Base-by-base conservation (phyloP, 92 coral and sea anemone genomes). In the Metridium senile region DNA sequence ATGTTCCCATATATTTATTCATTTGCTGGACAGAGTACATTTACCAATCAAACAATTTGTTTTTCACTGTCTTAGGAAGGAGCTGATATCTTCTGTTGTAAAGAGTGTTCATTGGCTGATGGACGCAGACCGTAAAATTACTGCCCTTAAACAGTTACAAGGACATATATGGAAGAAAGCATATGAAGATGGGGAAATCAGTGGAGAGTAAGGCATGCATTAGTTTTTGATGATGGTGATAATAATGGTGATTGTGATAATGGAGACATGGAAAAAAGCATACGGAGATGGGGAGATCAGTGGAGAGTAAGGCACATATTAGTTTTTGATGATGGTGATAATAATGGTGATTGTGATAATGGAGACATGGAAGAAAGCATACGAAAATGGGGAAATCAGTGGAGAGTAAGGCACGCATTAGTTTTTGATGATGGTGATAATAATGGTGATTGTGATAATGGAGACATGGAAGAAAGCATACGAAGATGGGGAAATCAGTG, bases 141-240 rank as follows among this genome's bases (percentile, higher is more conserved):
- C 90, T 62, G 88, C 93, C 35, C 68, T 89, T 10, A 89, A 89
- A 75, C 93, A 89, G 35, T 90, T 89, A 9, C 93, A 89, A 70
- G 93, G 93, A 20, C 93, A 89, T 51, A 89, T 89, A 53, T 89
- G 93, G 93, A 86, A 71, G 58, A 83, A 86, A 53, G 93, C 82
- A 25, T 89, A 82, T 71, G 88, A 77, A 11, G 77, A 75, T 82
- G 88, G 90, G 51, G 81, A 79, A 72, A 58, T 89, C 10, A 89
- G 74, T 35, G 93, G 93, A 82, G 88, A 89, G 93, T 89, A 64
- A 82, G 93, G 66, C 18, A 26, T 6, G 11, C 27, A 20, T 27
- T 10, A 25, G 31, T 16, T n/a, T 67, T 67, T 53, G 7, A 33
- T 28, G 9, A 27, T 53, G 20, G 47, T 0, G 7, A 9, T 54